Base-by-base conservation (phyloP, 1,140 invertebrate genomes). In the Nomia melanderi region DNA sequence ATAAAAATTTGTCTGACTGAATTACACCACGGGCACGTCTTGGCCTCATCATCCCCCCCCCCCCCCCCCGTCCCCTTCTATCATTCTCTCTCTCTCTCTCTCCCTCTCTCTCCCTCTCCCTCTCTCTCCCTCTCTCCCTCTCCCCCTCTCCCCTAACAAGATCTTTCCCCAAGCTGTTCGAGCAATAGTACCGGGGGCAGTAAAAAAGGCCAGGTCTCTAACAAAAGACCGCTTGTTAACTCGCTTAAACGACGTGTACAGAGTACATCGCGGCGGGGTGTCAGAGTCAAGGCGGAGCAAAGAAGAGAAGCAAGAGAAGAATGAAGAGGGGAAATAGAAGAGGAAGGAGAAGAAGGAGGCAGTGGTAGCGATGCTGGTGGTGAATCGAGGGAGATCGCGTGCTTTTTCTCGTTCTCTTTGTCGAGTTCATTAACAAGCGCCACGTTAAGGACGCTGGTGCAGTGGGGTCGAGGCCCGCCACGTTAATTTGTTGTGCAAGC, bases 401-500 rank as follows among this genome's bases (percentile, higher is more conserved):
- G 63, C 36, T 77, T 79, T 69, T 70, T 70, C 64, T 79, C 64
- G 57, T 77, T 77, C 64, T 64, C 50, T 76, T 77, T 63, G 73
- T 77, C 78, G 78, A 77, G 60, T 74, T 78, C 71, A 74, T 78
- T 78, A 78, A 78, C 77, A 78, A 78, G 77, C 77, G 70, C 53
- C 70, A 74, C 62, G 77, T 72, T 65, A 60, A 78, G 77, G 67
- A 71, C 63, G 70, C 60, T 25, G 54, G 71, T 57, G 77, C 57
- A 47, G 60, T 44, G 60, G 70, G 70, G 76, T 78, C 60, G 57
- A 33, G 76, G 47, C 70, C 67, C 76, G 76, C 60, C 50, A 78
- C 76, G 76, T 78, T 78, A 78, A 78, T 78, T 78, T 78, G 67
- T 78, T 78, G 76, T 78, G 75, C 75, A 77, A 62, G 67, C 75